Conservation (phyloP, 2,113 vertebrate genomes). For the Anhinga rufa region DNA sequence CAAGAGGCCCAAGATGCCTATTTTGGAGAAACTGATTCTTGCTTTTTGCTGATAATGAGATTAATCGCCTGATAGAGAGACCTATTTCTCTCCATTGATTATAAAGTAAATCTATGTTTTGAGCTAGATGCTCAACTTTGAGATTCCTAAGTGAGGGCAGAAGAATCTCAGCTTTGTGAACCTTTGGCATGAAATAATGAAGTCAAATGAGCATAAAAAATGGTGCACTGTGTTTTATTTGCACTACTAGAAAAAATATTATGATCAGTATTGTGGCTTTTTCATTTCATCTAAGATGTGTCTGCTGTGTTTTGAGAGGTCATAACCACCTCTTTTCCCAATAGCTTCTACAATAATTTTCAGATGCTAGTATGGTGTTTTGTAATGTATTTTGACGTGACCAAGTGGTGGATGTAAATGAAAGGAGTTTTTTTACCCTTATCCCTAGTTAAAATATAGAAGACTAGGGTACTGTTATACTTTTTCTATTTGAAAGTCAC, state of each 20-base stretch:
- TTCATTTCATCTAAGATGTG: neutral
- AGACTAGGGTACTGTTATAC: neutral
- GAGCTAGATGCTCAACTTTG: neutral
- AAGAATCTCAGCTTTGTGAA: neutral
- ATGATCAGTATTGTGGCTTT: neutral
- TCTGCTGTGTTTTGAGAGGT: neutral
- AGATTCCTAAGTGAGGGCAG: neutral
- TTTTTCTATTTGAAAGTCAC: neutral
- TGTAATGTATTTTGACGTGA: neutral
- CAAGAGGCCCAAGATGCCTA: neutral
- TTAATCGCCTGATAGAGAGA: neutral
- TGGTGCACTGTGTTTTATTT: neutral
- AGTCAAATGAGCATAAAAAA: neutral
- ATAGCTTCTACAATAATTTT: neutral
- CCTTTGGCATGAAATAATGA: neutral
- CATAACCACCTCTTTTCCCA: neutral
- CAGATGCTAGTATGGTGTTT: neutral
- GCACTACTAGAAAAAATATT: neutral
- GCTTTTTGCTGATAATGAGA: neutral
- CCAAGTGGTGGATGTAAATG: neutral
- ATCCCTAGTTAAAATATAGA: neutral
- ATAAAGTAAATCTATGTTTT: neutral
- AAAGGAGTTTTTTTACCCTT: neutral
- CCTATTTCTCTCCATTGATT: neutral
- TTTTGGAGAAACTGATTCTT: neutral